Evolutionary conservation across 1,140 invertebrate genomes (phyloP), one percentile per base, ranked within the genome.

Genomic region (Conopomorpha cramerella): DNA sequence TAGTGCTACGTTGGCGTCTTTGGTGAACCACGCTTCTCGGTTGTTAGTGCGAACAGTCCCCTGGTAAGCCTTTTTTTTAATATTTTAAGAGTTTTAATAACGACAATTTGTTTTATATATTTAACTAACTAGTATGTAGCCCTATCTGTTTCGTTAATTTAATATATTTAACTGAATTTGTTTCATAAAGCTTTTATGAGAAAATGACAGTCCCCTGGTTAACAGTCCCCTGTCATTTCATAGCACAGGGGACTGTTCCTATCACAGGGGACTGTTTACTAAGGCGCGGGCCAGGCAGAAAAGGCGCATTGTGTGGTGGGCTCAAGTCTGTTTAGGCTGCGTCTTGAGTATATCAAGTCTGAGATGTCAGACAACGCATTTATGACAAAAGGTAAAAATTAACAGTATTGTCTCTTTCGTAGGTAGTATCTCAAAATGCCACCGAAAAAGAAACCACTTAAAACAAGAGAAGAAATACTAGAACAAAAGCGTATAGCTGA

Each of bases 11-110:
- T 7, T n/a, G 6, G 23, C 23, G 23, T 25, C 23, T 25, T n/a
- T 25, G 23, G 23, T 25, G 23, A 25, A 25, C 23, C 23, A 25
- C 23, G 23, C 23, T 6, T 25, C 23, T 25, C 23, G 23, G 23
- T n/a, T n/a, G 23, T 25, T 25, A 25, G 23, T 25, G 23, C 6
- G n/a, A 25, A 25, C 23, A 25, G 6, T 25, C 23, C 23, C 23
- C 23, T 25, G 23, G n/a, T 25, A 25, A 25, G 23, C 23, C 23
- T n/a, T 25, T 25, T 25, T 7, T 25, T 25, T 25, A 25, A 6
- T 25, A 25, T 25, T 25, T 25, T 25, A 25, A 25, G 23, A 25
- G 23, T 25, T 25, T n/a, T 25, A 25, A 25, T 25, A 25, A 25
- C 23, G 23, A 25, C 23, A 25, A 25, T 25, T 25, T 25, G 23